phyloP scores from a whole-genome alignment of 2,888 invertebrate species.

The Teinopalpus imperialis region DNA sequence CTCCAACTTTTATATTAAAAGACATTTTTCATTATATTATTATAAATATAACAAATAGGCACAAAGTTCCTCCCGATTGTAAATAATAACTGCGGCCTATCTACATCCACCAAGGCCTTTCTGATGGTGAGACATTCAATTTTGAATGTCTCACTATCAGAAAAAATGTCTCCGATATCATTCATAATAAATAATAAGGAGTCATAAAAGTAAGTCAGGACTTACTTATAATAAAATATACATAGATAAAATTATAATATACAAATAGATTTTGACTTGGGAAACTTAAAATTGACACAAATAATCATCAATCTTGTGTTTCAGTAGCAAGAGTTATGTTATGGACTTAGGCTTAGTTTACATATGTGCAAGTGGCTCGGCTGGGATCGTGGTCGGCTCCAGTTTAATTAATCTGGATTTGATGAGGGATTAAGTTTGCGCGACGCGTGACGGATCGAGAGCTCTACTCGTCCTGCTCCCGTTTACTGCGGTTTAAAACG shows the following conservation, averaged over 20 bases:
- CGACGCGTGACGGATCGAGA: constrained; percentile 76
- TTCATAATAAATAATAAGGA: background rate
- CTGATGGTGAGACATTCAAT: too few relatives aligned
- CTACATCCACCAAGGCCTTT: too few relatives aligned
- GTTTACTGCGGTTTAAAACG: constrained; percentile 71
- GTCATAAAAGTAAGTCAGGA: too few relatives aligned
- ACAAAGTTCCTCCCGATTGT: too few relatives aligned
- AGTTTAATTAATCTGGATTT: constrained; percentile 76
- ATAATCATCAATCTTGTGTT: constrained; percentile 13
- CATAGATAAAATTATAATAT: too few relatives aligned
- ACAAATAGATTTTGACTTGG: constrained; percentile 10
- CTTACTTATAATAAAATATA: too few relatives aligned
- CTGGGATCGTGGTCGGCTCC: constrained; percentile 50
- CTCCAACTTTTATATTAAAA: too few relatives aligned
- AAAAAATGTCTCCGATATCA: background rate
- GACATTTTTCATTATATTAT: too few relatives aligned
- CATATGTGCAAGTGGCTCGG: constrained; percentile 55
- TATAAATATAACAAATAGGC: too few relatives aligned
- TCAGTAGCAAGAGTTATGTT: constrained; percentile 29
- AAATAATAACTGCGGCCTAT: too few relatives aligned
- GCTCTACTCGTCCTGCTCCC: constrained; percentile 52
- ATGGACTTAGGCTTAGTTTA: constrained; percentile 36
- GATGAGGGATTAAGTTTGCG: constrained; percentile 76
- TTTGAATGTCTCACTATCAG: constrained; percentile 30
- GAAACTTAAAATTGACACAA: constrained; percentile 11